A percentile compares a stretch with the other conserved stretches of the same genome.
Evolutionary conservation across 2,797 vertebrate species (phyloP).

Genomic region (Trematomus bernacchii): DNA sequence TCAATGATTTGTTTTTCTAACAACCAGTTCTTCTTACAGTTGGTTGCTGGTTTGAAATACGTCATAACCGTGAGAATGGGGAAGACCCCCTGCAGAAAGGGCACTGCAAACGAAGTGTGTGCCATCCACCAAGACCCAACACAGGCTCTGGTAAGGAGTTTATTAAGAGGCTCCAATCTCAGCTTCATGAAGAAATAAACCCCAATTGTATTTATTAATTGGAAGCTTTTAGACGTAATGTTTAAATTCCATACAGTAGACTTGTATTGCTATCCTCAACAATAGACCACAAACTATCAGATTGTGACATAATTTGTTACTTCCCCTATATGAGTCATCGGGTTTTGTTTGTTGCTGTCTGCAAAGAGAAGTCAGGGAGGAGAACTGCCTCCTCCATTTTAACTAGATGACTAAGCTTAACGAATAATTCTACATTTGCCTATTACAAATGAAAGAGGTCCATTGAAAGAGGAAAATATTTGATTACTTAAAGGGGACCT

Average conservation of each 20-base stretch:
- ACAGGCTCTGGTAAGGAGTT: conserved; percentile 47
- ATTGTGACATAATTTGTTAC: neutral
- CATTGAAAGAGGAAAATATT: neutral
- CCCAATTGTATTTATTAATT: neutral
- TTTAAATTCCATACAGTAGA: neutral
- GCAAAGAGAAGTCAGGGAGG: neutral
- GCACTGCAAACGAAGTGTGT: conserved; percentile 30
- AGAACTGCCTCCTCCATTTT: neutral
- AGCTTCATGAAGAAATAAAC: neutral
- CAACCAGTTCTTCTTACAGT: conserved; percentile 46
- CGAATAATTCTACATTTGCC: neutral
- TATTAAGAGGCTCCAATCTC: neutral
- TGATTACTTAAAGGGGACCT: neutral
- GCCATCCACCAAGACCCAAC: fast-evolving
- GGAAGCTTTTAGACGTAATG: neutral
- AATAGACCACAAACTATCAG: neutral
- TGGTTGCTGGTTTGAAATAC: conserved; percentile 79
- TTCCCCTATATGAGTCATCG: neutral
- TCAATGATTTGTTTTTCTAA: neutral
- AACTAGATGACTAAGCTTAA: neutral
- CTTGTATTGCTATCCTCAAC: neutral
- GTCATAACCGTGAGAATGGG: conserved; percentile 70
- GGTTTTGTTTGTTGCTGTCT: neutral
- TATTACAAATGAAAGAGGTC: neutral
- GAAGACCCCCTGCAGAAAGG: conserved; percentile 75